Evolutionary conservation across 2,797 vertebrate species (phyloP), one percentile per base, ranked within the genome.

Genomic region (Limosa lapponica): DNA sequence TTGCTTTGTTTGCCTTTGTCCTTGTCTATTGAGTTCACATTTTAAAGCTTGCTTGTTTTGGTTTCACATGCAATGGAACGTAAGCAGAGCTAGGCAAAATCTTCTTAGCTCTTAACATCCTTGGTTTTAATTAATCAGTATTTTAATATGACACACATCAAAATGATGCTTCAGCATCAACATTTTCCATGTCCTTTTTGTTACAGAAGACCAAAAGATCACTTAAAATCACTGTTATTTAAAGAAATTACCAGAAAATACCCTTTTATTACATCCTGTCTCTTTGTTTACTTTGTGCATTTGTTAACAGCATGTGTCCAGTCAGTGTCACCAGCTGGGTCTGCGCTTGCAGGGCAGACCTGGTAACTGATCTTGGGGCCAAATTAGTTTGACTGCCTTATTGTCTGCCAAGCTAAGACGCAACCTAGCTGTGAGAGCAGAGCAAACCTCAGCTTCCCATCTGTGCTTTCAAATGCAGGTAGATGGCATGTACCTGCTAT

Each of bases 11-110:
- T 1, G 6, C 54, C 52, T 93, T 90, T 89, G 88, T 49, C 59
- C 49, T 84, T 87, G 67, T 48, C 37, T 55, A 57, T 13, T 71
- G 72, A 83, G 41, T 88, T 93, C 79, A 67, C 39, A 54, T 89
- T 93, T 92, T 78, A 71, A 27, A 58, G 57, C 41, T 95, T 73
- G 55, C 24, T 92, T 87, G 71, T 59, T 94, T 88, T 59, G 84
- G 52, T 71, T 95, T 89, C 72, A 82, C n/a, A 84, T 1, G 4
- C 67, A 77, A 4, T 71, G 75, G 57, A 93, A 57, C 28, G 36
- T 28, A 44, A 92, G 55, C 28, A 64, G 61, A 87, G 57, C 57
- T 34, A 54, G 34, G 36, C 41, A 92, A 88, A 85, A 73, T 44
- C 39, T 87, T 25, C 69, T 51, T 39, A 77, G 28, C 36, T 87